These are phyloP conservation scores for Papilio elwesi DNA, from an alignment of 2,888 invertebrate genomes.

Conservation along the genomic window DNA sequence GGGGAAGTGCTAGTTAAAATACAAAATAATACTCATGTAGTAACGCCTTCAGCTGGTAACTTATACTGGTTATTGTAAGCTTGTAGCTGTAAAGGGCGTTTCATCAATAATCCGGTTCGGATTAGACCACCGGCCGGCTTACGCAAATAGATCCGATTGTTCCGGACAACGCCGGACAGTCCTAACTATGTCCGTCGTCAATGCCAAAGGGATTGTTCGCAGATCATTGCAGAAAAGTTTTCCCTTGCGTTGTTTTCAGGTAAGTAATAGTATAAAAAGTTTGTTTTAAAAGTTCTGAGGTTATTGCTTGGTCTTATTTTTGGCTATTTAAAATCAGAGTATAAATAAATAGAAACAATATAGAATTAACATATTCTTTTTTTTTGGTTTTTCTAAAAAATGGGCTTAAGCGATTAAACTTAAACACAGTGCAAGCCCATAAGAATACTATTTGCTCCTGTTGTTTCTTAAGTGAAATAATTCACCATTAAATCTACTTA, in stretches of 20 bases:
- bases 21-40: neutral
- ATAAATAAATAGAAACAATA: too few relatives aligned
- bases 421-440: neutral
- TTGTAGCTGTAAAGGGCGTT: constrained; percentile 55
- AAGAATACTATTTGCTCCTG: neutral
- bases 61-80: constrained; percentile 43
- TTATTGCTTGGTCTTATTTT: neutral
- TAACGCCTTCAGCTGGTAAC: constrained; percentile 36
- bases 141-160: constrained; percentile 73
- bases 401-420: too few relatives aligned
- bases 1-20: too few relatives aligned
- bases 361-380: too few relatives aligned
- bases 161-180: constrained; percentile 47
- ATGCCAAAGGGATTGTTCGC: constrained; percentile 43
- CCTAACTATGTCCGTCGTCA: constrained; percentile 44
- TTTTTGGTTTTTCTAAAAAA: too few relatives aligned
- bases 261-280: neutral
- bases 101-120: constrained; percentile 70
- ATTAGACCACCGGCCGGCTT: constrained; percentile 67
- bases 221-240: constrained; percentile 27
- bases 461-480: neutral
- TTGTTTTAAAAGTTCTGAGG: neutral
- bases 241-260: neutral
- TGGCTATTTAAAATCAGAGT: neutral
- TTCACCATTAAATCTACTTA: neutral